These are phyloP conservation scores for Drosophila mercatorum DNA, from an alignment of 2,888 invertebrate species.

Conservation along the genomic window DNA sequence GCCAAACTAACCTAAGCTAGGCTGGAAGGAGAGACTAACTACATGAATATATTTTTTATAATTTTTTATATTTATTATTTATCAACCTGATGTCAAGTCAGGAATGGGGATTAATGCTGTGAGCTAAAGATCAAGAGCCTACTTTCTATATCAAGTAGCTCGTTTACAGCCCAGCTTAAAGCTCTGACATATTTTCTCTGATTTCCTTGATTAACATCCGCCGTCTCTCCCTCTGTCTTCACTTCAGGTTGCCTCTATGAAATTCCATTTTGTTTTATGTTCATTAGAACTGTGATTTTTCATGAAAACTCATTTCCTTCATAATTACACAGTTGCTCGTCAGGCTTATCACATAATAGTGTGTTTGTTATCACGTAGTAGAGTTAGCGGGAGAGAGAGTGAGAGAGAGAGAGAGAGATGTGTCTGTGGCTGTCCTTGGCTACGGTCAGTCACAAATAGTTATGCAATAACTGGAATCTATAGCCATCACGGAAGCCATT, in stretches of 20 bases:
- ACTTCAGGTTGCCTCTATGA: too few relatives aligned
- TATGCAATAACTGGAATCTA: conserved; percentile 55
- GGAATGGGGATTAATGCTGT: neutral
- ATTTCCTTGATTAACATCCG: neutral
- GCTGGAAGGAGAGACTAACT: too few relatives aligned
- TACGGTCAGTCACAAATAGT: conserved; percentile 37
- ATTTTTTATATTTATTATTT: too few relatives aligned
- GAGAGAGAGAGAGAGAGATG: neutral
- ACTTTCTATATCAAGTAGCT: neutral
- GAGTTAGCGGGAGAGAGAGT: neutral
- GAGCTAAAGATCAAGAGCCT: neutral
- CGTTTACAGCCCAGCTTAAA: too few relatives aligned
- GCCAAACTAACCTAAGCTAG: too few relatives aligned
- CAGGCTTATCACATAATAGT: conserved; percentile 6
- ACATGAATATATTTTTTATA: too few relatives aligned
- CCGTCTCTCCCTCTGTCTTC: too few relatives aligned
- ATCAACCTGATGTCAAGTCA: neutral
- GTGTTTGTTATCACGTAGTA: conserved; percentile 20
- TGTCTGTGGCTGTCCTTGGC: conserved; percentile 36
- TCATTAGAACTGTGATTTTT: conserved; percentile 1
- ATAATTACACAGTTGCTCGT: conserved; percentile 2
- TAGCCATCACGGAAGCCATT: conserved; percentile 66
- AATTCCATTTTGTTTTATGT: neutral
- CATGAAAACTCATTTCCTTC: neutral
- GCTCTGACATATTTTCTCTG: too few relatives aligned